Evolutionary conservation across 2,113 vertebrate species (phyloP), one percentile per base, ranked within the genome.

Genomic region (Poeciliopsis occidentalis): DNA sequence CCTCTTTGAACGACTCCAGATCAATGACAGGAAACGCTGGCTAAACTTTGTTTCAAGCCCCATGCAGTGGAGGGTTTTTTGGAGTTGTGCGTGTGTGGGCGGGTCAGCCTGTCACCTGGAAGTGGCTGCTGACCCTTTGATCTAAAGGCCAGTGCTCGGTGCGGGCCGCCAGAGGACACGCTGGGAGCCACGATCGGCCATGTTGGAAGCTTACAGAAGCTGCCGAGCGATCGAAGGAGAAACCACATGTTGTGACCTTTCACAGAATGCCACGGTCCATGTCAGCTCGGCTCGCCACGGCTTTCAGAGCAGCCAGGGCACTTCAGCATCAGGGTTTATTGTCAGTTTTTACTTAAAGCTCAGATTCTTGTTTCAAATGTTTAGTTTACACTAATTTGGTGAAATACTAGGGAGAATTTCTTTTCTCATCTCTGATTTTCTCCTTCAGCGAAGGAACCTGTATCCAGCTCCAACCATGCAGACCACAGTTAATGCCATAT

Each of bases 171-270:
- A 70, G 65, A 81, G 73, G 65, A 67, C 73, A 60, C 62, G 83
- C 80, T 79, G 84, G 75, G 84, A 66, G 80, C 73, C 67, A 6
- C 3, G 68, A 78, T 83, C 41, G 60, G 71, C 54, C 31, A 60
- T 4, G 1, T 73, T 71, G 44, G 75, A 73, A 62, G 51, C 51
- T 79, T 24, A 76, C 76, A 79, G 81, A 78, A 51, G 78, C 31
- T 39, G 31, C 22, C 13, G 69, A 70, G 78, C 47, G 47, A 63
- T 79, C 61, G 44, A 85, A 85, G 81, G 60, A 77, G 57, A 78
- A 77, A 72, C 85, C 83, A 60, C 82, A 76, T 71, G 78, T 78
- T 8, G 61, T 82, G 88, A 89, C 89, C 88, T 92, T 91, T 86
- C 34, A 27, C 61, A 89, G 71, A 91, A 90, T 78, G 85, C 80